Base-by-base conservation (phyloP, 2,888 invertebrate genomes). In the Atethmia centrago region DNA sequence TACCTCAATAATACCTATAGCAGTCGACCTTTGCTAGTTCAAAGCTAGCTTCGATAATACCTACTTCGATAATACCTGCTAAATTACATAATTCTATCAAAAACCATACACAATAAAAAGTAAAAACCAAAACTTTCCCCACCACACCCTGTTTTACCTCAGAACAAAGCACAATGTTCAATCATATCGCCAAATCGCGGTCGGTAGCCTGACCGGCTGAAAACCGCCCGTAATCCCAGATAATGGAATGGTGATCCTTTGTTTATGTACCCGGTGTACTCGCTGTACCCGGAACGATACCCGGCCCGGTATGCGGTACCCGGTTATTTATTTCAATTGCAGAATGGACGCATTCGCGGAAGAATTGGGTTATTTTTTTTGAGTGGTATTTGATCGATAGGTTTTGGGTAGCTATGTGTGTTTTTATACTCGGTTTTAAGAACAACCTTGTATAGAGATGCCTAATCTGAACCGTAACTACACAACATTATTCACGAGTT, bases 181-280 rank as follows among this genome's bases (percentile, higher is more conserved):
- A 76, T 70, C 69, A 70, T 59, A 72, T 63, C 73, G 47, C 56
- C 10, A 49, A 64, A 80, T 84, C 81, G 77, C 56, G 70, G 62
- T 51, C 31, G 19, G 51, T 0, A 56, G 25, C 36, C 40, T 58
- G 71, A 71, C 85, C 70, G 61, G 36, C 40, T 61, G 59, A 72
- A 87, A 85, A 70, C 65, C 65, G 61, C 42, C 25, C 51, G 67
- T 88, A 87, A 87, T 75, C 83, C 77, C 53, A 66, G 77, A 82
- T 87, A 88, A 88, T 87, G 82, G 87, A 83, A 85, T 82, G 76
- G 74, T 81, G 79, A 87, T 80, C 86, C 82, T 63, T 78, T 84
- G 86, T 87, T 84, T 86, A 82, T 70, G 49, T 68, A 74, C 68
- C 36, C 53, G 61, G 51, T 58, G 25, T 68, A 63, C 67, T 25